phyloP scores from a whole-genome alignment of 1,140 invertebrate genomes.

The Arctopsyche grandis region DNA sequence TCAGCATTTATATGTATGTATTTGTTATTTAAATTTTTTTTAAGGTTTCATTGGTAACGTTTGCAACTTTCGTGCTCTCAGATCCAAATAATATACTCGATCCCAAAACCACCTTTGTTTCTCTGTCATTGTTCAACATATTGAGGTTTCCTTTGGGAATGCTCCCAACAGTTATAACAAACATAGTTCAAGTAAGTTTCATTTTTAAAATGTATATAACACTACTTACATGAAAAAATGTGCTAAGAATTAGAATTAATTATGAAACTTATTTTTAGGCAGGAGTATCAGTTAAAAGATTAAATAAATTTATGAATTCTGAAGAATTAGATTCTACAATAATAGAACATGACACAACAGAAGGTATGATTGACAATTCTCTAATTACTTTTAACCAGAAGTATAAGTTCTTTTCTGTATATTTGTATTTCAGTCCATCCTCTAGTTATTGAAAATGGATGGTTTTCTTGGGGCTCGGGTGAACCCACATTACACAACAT shows the following conservation, averaged over 20 bases:
- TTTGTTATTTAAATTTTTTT: background rate
- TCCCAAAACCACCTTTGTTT: conserved; percentile 93
- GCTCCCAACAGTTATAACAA: conserved; percentile 89
- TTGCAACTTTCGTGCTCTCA: conserved; percentile 88
- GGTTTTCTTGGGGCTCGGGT: conserved; percentile 79
- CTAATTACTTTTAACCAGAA: background rate
- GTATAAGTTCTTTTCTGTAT: conserved; percentile 5
- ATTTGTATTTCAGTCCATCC: conserved; percentile 70
- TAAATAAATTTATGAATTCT: conserved; percentile 90
- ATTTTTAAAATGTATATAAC: too few relatives aligned
- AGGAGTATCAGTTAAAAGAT: conserved; percentile 81
- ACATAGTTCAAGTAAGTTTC: conserved; percentile 85
- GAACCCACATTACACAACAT: conserved; percentile 76
- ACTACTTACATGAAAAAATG: background rate
- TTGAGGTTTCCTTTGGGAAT: conserved; percentile 92
- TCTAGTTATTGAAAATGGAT: conserved; percentile 80
- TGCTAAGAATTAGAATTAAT: background rate
- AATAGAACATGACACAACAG: conserved; percentile 77
- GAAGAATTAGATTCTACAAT: conserved; percentile 84
- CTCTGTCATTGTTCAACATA: conserved; percentile 97
- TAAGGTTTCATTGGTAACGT: conserved; percentile 92
- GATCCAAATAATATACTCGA: conserved; percentile 82
- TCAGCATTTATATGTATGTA: background rate
- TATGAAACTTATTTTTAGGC: conserved; percentile 65
- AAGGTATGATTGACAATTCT: conserved; percentile 69